Evolutionary conservation across 2,888 invertebrate genomes (phyloP).

Genomic region (Trachelus iudaicus): DNA sequence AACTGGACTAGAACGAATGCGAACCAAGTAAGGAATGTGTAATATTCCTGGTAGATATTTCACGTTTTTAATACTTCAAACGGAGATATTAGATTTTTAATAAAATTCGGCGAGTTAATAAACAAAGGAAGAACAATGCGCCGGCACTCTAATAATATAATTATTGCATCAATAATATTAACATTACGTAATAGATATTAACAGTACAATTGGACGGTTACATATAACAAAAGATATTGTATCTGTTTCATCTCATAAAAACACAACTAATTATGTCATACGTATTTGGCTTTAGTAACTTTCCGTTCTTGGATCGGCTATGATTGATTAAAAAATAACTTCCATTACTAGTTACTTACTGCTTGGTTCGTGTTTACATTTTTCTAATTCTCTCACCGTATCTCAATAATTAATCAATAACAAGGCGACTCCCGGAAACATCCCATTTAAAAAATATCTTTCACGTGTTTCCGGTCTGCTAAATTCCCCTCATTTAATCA

Average conservation of each 20-base stretch:
- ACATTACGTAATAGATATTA: background rate
- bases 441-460: background rate
- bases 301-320: background rate
- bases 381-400: background rate
- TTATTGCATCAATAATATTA: background rate
- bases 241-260: slow-evolving; percentile 33
- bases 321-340: background rate
- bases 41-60: background rate
- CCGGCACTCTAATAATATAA: background rate
- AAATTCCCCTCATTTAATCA: background rate
- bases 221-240: slow-evolving; percentile 32
- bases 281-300: slow-evolving; percentile 25
- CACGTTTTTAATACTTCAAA: background rate
- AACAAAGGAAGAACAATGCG: background rate
- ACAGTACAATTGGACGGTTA: slow-evolving; percentile 36
- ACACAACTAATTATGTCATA: slow-evolving; percentile 26
- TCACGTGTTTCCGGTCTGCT: background rate
- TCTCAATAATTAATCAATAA: background rate
- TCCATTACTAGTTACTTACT: background rate
- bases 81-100: background rate
- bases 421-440: background rate
- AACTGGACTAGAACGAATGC: background rate
- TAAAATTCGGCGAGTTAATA: background rate
- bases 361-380: background rate
- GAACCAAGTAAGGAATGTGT: background rate